Evolutionary conservation across 2,797 vertebrate species (phyloP), one percentile per base, ranked within the genome.

Genomic region (Argentina silus): DNA sequence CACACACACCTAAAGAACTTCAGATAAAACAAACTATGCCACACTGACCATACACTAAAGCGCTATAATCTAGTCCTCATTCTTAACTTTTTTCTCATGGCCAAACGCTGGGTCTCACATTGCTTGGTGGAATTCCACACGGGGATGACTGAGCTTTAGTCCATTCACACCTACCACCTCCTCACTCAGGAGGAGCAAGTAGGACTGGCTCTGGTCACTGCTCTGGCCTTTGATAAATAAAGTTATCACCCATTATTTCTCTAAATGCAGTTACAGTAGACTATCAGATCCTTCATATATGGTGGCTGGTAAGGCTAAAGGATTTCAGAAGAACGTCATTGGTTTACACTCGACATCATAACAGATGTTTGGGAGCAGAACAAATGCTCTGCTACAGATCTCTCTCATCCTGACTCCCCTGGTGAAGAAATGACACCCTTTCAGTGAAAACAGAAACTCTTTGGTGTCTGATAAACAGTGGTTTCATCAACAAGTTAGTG

Each of bases 81-180:
- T n/a, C 50, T n/a, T n/a, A 17, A 53, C 15, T 12, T 12, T 9
- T 15, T 4, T 14, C 50, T 14, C 50, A 12, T 12, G 11, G 8
- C 14, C 8, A 50, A 23, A 5, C 56, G 23, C 21, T 3, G 11
- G 56, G 21, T 9, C 56, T 88, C 74, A 75, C 78, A 42, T 50
- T 36, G 19, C 53, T 23, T 1, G 21, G 70, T 67, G 75, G 80
- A 89, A 90, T 88, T 83, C 82, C 85, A 84, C 89, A 87, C 77
- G 44, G 62, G 66, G 65, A 36, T 19, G 77, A 70, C 59, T 78
- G 61, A 59, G 65, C 57, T 78, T 69, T 43, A 63, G 10, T 4
- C 48, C 50, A 36, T 47, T 14, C 8, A 12, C 17, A 7, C 42
- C 70, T 2, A 7, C 21, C 53, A 21, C 19, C 5, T 70, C 0